These are phyloP conservation scores for Isoperla grammatica DNA, from an alignment of 2,888 invertebrate species.

Conservation along the genomic window DNA sequence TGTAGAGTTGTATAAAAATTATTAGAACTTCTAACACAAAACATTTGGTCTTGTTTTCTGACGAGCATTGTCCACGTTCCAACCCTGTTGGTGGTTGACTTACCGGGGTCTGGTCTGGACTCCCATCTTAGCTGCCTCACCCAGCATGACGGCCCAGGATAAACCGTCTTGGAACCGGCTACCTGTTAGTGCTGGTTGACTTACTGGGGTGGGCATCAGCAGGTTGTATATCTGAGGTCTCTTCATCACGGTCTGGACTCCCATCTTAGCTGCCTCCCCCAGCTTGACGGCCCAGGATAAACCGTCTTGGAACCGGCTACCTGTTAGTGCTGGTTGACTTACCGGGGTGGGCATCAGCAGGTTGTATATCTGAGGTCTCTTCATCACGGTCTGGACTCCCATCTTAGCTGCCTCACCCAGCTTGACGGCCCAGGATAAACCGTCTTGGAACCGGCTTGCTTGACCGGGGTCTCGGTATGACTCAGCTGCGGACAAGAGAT, in stretches of 20 bases:
- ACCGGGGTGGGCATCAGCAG: conserved; percentile 3
- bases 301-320: conserved; percentile 51
- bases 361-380: conserved; percentile 49
- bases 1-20: too few species aligned
- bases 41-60: too few species aligned
- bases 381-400: conserved; percentile 66
- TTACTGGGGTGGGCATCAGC: not conserved
- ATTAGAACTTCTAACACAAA: too few species aligned
- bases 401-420: conserved; percentile 66
- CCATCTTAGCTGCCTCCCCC: conserved; percentile 65
- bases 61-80: too few species aligned
- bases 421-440: conserved; percentile 66
- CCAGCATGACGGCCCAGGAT: conserved; percentile 67
- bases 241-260: conserved; percentile 65
- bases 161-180: conserved; percentile 52
- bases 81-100: too few species aligned
- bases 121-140: conserved; percentile 65
- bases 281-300: conserved; percentile 68
- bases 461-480: conserved; percentile 37
- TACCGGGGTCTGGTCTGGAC: conserved; percentile 49
- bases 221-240: conserved; percentile 46
- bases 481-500: conserved; percentile 38
- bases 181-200: too few species aligned
- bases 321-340: too few species aligned
- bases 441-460: conserved; percentile 45